Conservation (phyloP, 2,888 invertebrate species). For the Eutolmus rufibarbis region DNA sequence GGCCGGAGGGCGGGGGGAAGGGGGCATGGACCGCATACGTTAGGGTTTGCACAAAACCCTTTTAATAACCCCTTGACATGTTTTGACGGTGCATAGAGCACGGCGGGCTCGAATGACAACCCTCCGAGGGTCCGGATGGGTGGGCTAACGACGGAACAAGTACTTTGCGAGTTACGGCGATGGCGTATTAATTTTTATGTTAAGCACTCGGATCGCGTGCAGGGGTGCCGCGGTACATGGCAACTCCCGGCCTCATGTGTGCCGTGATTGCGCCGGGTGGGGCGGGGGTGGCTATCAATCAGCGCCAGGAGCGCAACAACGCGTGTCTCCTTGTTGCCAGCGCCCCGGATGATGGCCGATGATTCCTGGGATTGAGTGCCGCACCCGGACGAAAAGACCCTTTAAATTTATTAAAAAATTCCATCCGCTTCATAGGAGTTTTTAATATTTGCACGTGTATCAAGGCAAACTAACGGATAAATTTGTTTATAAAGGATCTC, state of each 20-base stretch:
- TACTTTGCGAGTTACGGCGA: constrained; percentile 39
- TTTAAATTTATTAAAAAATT: neutral
- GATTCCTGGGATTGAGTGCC: neutral
- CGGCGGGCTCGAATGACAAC: constrained; percentile 20
- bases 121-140: neutral
- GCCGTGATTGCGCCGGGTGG: constrained; percentile 5
- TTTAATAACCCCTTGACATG: constrained; percentile 39
- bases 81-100: constrained; percentile 13
- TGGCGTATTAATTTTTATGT: constrained; percentile 48
- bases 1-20: neutral
- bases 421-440: neutral
- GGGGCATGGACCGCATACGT: neutral
- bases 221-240: constrained; percentile 15
- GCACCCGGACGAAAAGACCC: neutral
- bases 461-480: neutral
- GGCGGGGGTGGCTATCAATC: constrained; percentile 14
- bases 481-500: neutral
- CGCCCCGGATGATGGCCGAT: constrained; percentile 4
- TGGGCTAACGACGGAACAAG: constrained; percentile 43
- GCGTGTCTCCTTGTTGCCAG: neutral
- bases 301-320: constrained; percentile 25
- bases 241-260: constrained; percentile 13
- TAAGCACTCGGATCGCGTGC: constrained; percentile 42
- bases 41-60: constrained; percentile 30
- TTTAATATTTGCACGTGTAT: neutral